Evolutionary conservation across 2,113 vertebrate genomes (phyloP), one percentile per base, ranked within the genome.

Genomic region (Alces alces): DNA sequence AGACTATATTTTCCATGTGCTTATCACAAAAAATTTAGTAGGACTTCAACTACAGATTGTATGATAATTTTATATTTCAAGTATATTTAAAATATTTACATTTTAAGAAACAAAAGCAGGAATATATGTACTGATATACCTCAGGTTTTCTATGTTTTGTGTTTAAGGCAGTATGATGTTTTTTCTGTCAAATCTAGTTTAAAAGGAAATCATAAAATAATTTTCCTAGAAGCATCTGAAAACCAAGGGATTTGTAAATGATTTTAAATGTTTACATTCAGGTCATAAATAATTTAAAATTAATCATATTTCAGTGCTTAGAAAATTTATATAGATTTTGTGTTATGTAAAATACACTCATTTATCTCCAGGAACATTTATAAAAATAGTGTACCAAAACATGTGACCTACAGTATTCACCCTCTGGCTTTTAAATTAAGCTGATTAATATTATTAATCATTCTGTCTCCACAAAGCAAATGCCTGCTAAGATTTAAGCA

Each of bases 381-480:
- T 30, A 83, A 90, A 95, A 89, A 61, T 43, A 47, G 21, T 78
- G 33, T 27, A 43, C 36, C 14, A 61, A 80, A 64, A 39, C 17
- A 79, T n/a, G 33, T 33, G 45, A 60, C 28, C 39, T 89, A 13
- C 88, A 54, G 73, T 47, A 86, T 61, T 76, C 61, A 54, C 82
- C 78, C 19, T 85, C 9, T 39, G n/a, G 47, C 60, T 66, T 15
- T 96, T 84, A 84, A 91, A 93, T 96, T 66, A 86, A 57, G n/a
- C 73, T 92, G 45, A 95, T 93, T 92, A 93, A 89, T 54, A 89
- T 76, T 45, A 93, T 86, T 60, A 86, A 93, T 60, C 50, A 83
- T 84, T 61, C 58, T 86, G 55, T 55, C 84, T 57, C 21, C 30
- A 33, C 33, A 60, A 57, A 86, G 60, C 45, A 54, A 86, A 55